Evolutionary conservation across 2,888 invertebrate genomes (phyloP).

Genomic region (Stegophylla sp.): DNA sequence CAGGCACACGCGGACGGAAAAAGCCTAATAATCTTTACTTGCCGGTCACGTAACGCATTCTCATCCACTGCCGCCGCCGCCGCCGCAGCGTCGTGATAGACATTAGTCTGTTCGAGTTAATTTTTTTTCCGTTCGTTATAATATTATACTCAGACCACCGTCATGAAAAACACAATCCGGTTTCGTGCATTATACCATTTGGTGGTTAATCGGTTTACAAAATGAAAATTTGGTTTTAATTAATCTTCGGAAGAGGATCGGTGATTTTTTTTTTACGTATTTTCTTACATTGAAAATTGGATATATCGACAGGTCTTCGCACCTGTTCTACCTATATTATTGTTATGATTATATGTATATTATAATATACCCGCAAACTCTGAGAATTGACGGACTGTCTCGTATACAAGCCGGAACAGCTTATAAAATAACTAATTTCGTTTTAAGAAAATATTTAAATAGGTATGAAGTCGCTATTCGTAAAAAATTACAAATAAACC

Average conservation of each 20-base stretch:
- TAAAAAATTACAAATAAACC: not conserved
- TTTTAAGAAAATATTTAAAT: conserved; percentile 7
- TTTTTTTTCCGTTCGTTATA: conserved; percentile 33
- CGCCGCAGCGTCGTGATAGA: conserved; percentile 51
- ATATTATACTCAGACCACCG: conserved; percentile 51
- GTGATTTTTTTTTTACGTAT: conserved; percentile 7
- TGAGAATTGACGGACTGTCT: conserved; percentile 6
- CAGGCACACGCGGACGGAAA: not conserved
- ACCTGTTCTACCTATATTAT: conserved; percentile 15
- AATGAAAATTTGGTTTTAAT: conserved; percentile 57
- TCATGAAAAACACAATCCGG: conserved; percentile 53
- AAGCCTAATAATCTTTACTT: conserved; percentile 12
- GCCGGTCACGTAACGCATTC: conserved; percentile 51
- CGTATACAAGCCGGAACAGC: not conserved
- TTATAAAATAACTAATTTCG: not conserved
- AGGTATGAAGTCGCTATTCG: not conserved
- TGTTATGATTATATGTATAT: not conserved
- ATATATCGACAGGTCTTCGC: conserved; percentile 37
- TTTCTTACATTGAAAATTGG: conserved; percentile 35
- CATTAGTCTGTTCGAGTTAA: conserved; percentile 41
- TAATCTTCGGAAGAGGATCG: conserved; percentile 32
- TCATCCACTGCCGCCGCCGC: conserved; percentile 33
- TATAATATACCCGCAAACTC: not conserved
- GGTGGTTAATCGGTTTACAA: conserved; percentile 53
- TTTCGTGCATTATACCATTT: conserved; percentile 35